These are phyloP conservation scores for Acomys russatus DNA, from an alignment of 2,797 vertebrate genomes.

Conservation along the genomic window DNA sequence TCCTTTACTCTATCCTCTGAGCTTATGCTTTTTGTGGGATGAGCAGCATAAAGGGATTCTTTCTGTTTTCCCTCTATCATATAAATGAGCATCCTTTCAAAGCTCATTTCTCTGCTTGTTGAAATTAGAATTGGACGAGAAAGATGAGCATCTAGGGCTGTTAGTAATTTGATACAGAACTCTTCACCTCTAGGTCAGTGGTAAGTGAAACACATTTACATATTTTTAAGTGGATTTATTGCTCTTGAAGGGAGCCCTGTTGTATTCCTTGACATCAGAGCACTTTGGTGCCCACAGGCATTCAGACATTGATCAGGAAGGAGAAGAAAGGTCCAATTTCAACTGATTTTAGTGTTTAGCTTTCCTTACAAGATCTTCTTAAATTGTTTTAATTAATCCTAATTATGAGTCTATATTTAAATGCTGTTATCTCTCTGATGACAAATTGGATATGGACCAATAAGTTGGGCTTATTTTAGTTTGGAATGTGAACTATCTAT, in stretches of 20 bases:
- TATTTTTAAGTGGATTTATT: slow-evolving; percentile 85
- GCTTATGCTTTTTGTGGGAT: slow-evolving; percentile 13
- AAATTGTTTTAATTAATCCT: slow-evolving; percentile 83
- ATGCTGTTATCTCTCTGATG: slow-evolving; percentile 64
- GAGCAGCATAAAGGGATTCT: slow-evolving; percentile 35
- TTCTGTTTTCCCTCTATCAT: slow-evolving; percentile 45
- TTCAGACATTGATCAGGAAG: slow-evolving; percentile 78
- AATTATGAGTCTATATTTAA: slow-evolving; percentile 80
- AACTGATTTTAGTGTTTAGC: slow-evolving; percentile 57
- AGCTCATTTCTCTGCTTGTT: slow-evolving; percentile 73
- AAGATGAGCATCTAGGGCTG: slow-evolving; percentile 75
- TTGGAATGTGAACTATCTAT: slow-evolving; percentile 56
- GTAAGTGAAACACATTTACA: slow-evolving; percentile 84
- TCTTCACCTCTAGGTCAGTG: slow-evolving; percentile 84
- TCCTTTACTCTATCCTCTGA: not conserved
- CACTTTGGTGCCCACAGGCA: slow-evolving; percentile 71
- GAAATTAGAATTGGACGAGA: slow-evolving; percentile 79
- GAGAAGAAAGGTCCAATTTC: slow-evolving; percentile 70
- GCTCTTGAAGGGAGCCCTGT: slow-evolving; percentile 76
- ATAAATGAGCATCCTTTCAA: slow-evolving; percentile 67
- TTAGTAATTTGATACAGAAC: slow-evolving; percentile 82
- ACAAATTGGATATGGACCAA: slow-evolving; percentile 75
- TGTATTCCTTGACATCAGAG: slow-evolving; percentile 79
- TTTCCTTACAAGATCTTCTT: slow-evolving; percentile 68
- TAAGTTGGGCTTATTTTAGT: slow-evolving; percentile 65